phyloP scores from a whole-genome alignment of 2,113 vertebrate genomes.

The Toxotes jaculatrix region DNA sequence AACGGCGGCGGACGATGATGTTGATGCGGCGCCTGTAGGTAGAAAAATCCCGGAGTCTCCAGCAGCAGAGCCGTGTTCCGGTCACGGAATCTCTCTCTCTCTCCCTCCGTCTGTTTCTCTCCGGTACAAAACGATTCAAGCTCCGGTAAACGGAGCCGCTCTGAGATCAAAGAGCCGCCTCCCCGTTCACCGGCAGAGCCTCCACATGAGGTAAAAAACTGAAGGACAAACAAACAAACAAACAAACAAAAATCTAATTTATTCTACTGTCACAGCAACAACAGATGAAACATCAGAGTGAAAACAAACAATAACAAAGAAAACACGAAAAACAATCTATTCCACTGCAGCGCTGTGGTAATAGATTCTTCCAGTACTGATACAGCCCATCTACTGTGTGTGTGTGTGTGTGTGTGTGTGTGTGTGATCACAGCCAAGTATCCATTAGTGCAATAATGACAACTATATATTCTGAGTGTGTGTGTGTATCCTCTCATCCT shows the following conservation, averaged over 20 bases:
- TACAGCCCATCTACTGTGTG: too few species aligned
- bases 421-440: background rate
- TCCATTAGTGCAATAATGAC: too few species aligned
- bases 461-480: background rate
- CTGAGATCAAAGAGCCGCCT: conserved; percentile 24
- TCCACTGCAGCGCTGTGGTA: background rate
- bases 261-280: too few species aligned
- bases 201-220: too few species aligned
- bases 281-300: too few species aligned
- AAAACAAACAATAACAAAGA: too few species aligned
- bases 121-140: conserved; percentile 26
- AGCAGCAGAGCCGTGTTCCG: conserved; percentile 10
- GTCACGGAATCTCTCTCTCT: conserved; percentile 26
- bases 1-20: background rate
- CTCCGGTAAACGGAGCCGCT: conserved; percentile 30
- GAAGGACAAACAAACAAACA: too few species aligned
- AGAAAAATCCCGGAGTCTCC: conserved; percentile 12
- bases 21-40: background rate
- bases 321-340: too few species aligned
- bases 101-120: background rate
- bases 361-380: too few species aligned
- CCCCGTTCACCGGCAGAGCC: background rate
- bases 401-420: background rate
- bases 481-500: background rate
- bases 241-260: too few species aligned